These are phyloP conservation scores for Xyliphius kryptos DNA, from an alignment of 2,113 vertebrate genomes.

Conservation along the genomic window DNA sequence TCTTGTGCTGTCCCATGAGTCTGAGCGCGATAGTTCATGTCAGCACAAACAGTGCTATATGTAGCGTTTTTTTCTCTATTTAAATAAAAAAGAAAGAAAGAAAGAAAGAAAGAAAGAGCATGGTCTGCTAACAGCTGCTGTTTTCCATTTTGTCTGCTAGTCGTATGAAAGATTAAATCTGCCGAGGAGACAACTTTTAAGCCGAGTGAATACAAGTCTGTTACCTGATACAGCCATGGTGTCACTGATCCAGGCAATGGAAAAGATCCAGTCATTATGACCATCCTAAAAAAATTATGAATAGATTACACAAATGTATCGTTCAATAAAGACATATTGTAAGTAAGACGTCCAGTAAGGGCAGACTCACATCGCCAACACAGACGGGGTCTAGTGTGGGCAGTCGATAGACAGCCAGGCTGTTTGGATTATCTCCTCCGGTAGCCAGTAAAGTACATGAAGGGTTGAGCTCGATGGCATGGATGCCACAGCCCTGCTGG, in stretches of 20 bases:
- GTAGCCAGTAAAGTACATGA: constrained; percentile 88
- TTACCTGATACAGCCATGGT: constrained; percentile 96
- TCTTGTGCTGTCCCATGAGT: too few relatives aligned
- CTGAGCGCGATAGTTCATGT: background rate
- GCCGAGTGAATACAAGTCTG: constrained; percentile 38
- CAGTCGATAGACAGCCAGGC: constrained; percentile 89
- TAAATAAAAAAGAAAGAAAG: too few relatives aligned
- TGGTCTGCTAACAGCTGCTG: too few relatives aligned
- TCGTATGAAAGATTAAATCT: too few relatives aligned
- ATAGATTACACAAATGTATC: too few relatives aligned
- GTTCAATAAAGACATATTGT: too few relatives aligned
- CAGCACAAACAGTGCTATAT: background rate
- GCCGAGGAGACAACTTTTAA: too few relatives aligned
- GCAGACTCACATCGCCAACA: constrained; percentile 96
- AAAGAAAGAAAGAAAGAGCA: too few relatives aligned
- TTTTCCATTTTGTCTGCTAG: too few relatives aligned
- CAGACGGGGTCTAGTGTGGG: constrained; percentile 95
- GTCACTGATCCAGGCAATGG: constrained; percentile 97
- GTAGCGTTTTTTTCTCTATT: background rate
- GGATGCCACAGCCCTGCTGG: constrained; percentile 94
- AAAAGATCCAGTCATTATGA: constrained; percentile 99
- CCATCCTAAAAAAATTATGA: constrained; percentile 87
- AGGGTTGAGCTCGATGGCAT: constrained; percentile 93
- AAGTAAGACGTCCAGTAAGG: too few relatives aligned
- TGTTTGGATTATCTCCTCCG: constrained; percentile 97